Evolutionary conservation across 2,113 vertebrate species (phyloP), one percentile per base, ranked within the genome.

Genomic region (Gyps fulvus): DNA sequence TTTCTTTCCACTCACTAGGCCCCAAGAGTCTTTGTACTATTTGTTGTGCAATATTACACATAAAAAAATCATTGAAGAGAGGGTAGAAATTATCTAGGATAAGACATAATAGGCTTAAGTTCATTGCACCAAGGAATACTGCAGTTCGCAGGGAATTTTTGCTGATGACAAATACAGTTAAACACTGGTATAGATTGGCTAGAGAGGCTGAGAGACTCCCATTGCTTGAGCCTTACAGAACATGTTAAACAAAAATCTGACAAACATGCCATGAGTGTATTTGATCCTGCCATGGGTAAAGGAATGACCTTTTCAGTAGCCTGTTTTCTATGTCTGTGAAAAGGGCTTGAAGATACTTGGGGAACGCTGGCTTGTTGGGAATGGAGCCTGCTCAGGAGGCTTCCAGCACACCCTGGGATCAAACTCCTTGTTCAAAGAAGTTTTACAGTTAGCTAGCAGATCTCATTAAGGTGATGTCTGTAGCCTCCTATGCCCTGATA

Each of bases 381-480:
- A 57, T 6, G 49, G 31, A 94, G 15, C 18, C 66, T 82, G 11
- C 57, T 93, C 80, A 54, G 49, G 83, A 83, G 52, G 25, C 23
- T 94, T 85, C 57, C 80, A 87, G 47, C 63, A 76, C 65, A 79
- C 21, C 31, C 54, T 54, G 80, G 32, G 52, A 87, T 91, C 69
- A 89, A 82, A 82, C 40, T 78, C 32, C 8, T 45, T 45, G 18
- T 85, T 97, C 80, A 87, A 78, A 89, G 76, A 67, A 84, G 38
- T 67, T 94, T 92, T 61, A 27, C 77, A 32, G 57, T 42, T 47
- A 76, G 59, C 38, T 79, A 87, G 49, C 29, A 84, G 69, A 58
- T 82, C 88, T 96, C 92, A 97, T 93, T 90, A 93, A 74, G 61
- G 81, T 76, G 89, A 57, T 78, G 70, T 63, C 80, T 94, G 57